Conservation (phyloP, 2,113 vertebrate genomes). For the Gavia stellata region DNA sequence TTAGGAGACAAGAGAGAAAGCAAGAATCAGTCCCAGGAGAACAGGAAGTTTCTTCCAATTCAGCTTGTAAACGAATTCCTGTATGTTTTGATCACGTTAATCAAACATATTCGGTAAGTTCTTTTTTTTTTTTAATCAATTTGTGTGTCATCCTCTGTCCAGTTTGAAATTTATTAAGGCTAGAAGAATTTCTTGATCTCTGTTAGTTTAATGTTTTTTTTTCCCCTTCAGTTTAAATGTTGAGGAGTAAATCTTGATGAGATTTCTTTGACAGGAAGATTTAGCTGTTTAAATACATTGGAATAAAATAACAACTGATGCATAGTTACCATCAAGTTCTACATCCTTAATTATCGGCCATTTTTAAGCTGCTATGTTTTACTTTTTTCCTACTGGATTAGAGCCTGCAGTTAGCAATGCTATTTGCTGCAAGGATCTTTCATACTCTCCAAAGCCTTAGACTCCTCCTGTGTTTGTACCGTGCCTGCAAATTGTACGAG, state of each 20-base stretch:
- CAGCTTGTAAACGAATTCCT: constrained; percentile 86
- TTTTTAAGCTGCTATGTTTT: not conserved
- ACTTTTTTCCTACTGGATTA: not conserved
- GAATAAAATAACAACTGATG: not conserved
- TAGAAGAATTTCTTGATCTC: not conserved
- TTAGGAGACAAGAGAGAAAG: constrained; percentile 71
- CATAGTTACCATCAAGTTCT: not conserved
- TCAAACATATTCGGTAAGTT: constrained; percentile 79
- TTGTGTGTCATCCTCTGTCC: not conserved
- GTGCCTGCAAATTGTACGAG: not conserved
- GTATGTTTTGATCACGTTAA: constrained; percentile 66
- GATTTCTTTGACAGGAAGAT: not conserved
- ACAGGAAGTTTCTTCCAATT: constrained; percentile 80
- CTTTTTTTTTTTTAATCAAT: not conserved
- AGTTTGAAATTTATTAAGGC: not conserved
- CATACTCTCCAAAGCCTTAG: not conserved
- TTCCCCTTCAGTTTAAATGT: not conserved
- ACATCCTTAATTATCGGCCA: not conserved
- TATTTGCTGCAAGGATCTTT: not conserved
- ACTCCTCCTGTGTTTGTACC: not conserved
- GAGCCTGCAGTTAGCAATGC: not conserved
- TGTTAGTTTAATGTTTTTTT: not conserved
- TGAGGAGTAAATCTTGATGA: not conserved
- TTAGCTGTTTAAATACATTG: not conserved
- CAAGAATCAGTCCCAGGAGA: not conserved